Evolutionary conservation across 1,140 invertebrate genomes (phyloP).

Genomic region (Microplitis mediator): DNA sequence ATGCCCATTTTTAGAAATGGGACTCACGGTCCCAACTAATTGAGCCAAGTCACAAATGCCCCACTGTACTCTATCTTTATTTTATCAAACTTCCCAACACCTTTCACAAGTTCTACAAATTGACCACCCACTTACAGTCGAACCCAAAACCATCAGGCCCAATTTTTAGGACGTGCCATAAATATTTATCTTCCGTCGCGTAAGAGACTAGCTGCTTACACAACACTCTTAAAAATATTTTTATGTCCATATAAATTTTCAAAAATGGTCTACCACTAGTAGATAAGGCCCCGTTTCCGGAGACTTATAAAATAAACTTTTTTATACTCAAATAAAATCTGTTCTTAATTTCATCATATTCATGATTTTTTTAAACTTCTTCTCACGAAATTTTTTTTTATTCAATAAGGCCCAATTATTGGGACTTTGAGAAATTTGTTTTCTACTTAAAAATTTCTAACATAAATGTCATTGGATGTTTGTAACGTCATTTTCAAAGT

Average conservation of each 20-base stretch:
- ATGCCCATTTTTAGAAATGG: conserved; percentile 3
- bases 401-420: too few relatives aligned
- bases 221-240: conserved; percentile 21
- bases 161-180: neutral
- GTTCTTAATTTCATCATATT: too few relatives aligned
- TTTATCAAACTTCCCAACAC: conserved; percentile 27
- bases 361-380: too few relatives aligned
- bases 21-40: conserved; percentile 43
- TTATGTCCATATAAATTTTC: neutral
- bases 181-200: neutral
- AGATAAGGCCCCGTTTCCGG: too few relatives aligned
- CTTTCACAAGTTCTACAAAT: conserved; percentile 21
- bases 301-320: too few relatives aligned
- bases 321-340: too few relatives aligned
- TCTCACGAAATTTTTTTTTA: too few relatives aligned
- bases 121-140: conserved; percentile 25
- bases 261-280: neutral
- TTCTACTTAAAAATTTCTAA: too few relatives aligned
- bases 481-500: too few relatives aligned
- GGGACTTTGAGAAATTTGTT: too few relatives aligned
- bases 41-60: conserved; percentile 42
- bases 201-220: conserved; percentile 51
- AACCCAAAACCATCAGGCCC: neutral
- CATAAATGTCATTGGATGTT: too few relatives aligned
- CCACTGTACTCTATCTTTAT: conserved; percentile 18